Evolutionary conservation across 2,888 invertebrate species (phyloP), one percentile per base, ranked within the genome.

Genomic region (Sinhomidia bicolor): DNA sequence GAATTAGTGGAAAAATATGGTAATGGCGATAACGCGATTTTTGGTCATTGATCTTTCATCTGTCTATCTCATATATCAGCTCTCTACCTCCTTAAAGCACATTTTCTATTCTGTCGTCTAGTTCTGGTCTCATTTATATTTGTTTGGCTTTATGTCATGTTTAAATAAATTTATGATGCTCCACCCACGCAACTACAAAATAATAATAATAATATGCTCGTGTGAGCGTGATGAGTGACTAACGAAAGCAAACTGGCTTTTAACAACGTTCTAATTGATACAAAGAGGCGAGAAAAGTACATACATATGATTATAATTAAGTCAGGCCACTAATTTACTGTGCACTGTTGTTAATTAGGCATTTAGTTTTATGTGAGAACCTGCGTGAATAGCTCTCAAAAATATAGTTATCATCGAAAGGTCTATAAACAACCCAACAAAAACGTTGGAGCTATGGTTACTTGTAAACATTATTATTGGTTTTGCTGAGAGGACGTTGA

Each of bases 21-120:
- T n/a, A n/a, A n/a, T n/a, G n/a, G n/a, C n/a, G n/a, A n/a, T n/a
- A n/a, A n/a, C n/a, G n/a, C n/a, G n/a, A n/a, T n/a, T 32, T 54
- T 78, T 80, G 80, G 80, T 80, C 80, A 80, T 80, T 80, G 80
- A 60, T 80, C 80, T 62, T 47, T 23, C 7, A n/a, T n/a, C 26
- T 60, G 60, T 60, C 60, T 23, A 23, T 20, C 9, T 17, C n/a
- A n/a, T n/a, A n/a, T n/a, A n/a, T n/a, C n/a, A n/a, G n/a, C n/a
- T n/a, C n/a, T n/a, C n/a, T n/a, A n/a, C n/a, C n/a, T n/a, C n/a
- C n/a, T n/a, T n/a, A n/a, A n/a, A n/a, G n/a, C n/a, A n/a, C n/a
- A n/a, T n/a, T n/a, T n/a, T n/a, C n/a, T n/a, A n/a, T n/a, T n/a
- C n/a, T n/a, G n/a, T n/a, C n/a, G n/a, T n/a, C n/a, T n/a, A n/a